Evolutionary conservation across 2,797 vertebrate species (phyloP).

Genomic region (Betta splendens): DNA sequence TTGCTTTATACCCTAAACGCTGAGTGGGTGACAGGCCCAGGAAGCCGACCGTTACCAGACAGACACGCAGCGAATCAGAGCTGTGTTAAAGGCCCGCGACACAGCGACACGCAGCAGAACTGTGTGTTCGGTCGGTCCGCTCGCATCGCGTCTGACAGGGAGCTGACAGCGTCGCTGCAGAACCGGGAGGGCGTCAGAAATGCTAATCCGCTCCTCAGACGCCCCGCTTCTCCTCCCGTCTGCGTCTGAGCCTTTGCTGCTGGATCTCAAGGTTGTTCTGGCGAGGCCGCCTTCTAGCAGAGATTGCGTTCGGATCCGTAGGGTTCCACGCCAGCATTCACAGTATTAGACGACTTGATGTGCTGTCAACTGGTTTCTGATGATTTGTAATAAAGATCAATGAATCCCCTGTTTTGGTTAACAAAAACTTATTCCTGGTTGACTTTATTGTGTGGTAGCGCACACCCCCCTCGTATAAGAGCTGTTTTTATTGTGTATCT

Average conservation of each 20-base stretch:
- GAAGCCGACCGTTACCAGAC: slow-evolving; percentile 27
- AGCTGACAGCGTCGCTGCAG: slow-evolving; percentile 8
- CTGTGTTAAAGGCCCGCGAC: slow-evolving; percentile 14
- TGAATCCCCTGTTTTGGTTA: slow-evolving; percentile 75
- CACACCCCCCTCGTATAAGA: slow-evolving; percentile 63
- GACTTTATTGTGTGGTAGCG: slow-evolving; percentile 59
- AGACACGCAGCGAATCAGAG: slow-evolving; percentile 11
- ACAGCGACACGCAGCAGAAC: slow-evolving; percentile 9
- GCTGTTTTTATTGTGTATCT: slow-evolving; percentile 77
- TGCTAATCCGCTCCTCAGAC: slow-evolving; percentile 21
- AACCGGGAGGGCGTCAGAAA: slow-evolving; percentile 17
- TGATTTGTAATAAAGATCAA: slow-evolving; percentile 80
- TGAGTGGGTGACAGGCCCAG: slow-evolving; percentile 40
- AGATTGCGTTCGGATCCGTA: slow-evolving; percentile 54
- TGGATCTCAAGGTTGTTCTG: slow-evolving; percentile 42
- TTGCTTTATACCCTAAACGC: slow-evolving; percentile 41
- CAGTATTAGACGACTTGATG: slow-evolving; percentile 77
- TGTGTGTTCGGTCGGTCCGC: slow-evolving; percentile 2
- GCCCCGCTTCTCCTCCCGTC: slow-evolving; percentile 32
- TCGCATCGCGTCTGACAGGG: slow-evolving; percentile 17
- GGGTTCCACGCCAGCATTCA: slow-evolving; percentile 65
- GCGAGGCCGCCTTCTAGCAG: slow-evolving; percentile 60
- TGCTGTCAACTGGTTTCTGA: slow-evolving; percentile 73
- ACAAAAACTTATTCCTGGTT: slow-evolving; percentile 71
- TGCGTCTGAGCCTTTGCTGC: slow-evolving; percentile 42